A percentile compares a stretch with the other conserved stretches of the same genome.
Conservation (phyloP, 2,888 invertebrate species). For the Protodeltote pygarga region DNA sequence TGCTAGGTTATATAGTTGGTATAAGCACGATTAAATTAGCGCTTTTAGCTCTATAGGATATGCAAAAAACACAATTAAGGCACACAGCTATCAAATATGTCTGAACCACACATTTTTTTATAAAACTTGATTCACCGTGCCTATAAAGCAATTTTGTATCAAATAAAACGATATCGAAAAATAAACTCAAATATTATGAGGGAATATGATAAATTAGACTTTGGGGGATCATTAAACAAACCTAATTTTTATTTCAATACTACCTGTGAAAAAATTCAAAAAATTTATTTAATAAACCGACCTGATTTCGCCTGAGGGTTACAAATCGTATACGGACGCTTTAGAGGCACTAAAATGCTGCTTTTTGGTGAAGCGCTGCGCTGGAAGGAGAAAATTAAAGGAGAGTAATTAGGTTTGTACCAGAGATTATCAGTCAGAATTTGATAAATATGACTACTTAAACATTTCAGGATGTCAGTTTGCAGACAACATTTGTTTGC, state of each 20-base stretch:
- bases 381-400: no score
- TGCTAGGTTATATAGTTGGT: no score
- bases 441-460: no score
- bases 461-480: no score
- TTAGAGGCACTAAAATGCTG: conserved; percentile 57
- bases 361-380: conserved; percentile 17
- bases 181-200: conserved; percentile 55
- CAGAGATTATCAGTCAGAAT: no score
- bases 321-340: conserved; percentile 19
- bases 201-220: conserved; percentile 60
- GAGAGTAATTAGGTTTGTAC: no score
- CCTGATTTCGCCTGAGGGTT: conserved; percentile 59
- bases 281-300: conserved; percentile 62
- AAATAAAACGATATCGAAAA: conserved; percentile 37
- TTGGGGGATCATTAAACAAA: conserved; percentile 60
- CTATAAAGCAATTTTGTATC: conserved; percentile 8
- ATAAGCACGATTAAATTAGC: background rate
- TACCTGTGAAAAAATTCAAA: conserved; percentile 58
- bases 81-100: no score
- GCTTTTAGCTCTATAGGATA: background rate
- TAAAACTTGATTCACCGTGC: background rate
- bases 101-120: background rate
- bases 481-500: no score
- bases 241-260: conserved; percentile 57
- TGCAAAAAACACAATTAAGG: no score